Base-by-base conservation (phyloP, 2,888 invertebrate genomes). In the Bombyx huttoni region DNA sequence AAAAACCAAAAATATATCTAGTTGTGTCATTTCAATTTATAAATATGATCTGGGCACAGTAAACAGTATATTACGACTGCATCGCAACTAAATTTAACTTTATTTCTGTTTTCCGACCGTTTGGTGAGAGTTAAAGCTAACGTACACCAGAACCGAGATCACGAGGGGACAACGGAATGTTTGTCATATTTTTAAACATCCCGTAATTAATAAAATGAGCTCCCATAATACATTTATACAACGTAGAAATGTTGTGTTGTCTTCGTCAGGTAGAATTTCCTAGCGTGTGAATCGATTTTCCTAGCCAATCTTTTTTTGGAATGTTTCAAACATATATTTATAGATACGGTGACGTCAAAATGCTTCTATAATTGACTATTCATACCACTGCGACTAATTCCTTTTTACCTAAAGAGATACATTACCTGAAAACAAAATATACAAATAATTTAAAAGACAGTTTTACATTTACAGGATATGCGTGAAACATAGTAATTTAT, bases 171-270 rank as follows among this genome's bases (percentile, higher is more conserved):
- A 63, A 58, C 68, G 70, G 75, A 76, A 79, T 75, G 74, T 75
- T 75, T 78, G 81, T 77, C 80, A 83, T 70, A 63, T 58, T 40
- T 40, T 61, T 59, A 63, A 66, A 47, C 49, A 59, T 64, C 60
- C 57, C 56, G 60, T 69, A 74, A 75, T 73, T 74, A 75, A 69
- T 71, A 70, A 74, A 74, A 75, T 69, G 65, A 33, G 34, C 40
- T 40, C 40, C 40, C 40, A 10, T 40, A 40, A 8, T 40, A 40
- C 40, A 12, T 40, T 63, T 46, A 52, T 50, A 52, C 52, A 49
- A 52, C 49, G 46, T 50, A 45, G 50, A 50, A 50, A 50, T 50
- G 47, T 33, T 47, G 49, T 34, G 52, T 52, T 51, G 46, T 52
- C 46, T 47, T 47, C 33, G 47, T 50, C 52, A 52, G 52, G 52